phyloP scores from a whole-genome alignment of 1,140 invertebrate species.

The Parapsyche elsis region DNA sequence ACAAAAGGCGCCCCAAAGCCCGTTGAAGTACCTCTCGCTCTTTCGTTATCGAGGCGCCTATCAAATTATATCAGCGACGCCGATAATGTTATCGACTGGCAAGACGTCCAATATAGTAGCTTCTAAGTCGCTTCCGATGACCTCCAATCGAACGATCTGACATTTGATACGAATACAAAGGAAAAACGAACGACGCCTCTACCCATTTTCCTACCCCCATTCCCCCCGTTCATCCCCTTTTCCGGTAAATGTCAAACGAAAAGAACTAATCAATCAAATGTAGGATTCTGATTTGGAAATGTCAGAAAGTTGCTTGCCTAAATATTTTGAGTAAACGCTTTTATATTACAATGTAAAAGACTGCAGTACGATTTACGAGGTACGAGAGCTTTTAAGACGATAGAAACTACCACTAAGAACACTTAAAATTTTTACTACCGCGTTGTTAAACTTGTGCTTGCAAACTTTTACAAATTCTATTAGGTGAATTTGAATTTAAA shows the following conservation, averaged over 20 bases:
- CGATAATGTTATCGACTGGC: background rate
- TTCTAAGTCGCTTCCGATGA: background rate
- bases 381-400: no score
- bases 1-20: background rate
- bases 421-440: no score
- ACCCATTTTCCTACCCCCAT: background rate
- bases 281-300: background rate
- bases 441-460: no score
- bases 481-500: no score
- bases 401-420: no score
- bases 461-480: no score
- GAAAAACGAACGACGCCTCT: background rate
- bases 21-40: background rate
- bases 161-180: background rate
- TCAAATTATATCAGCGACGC: slow-evolving; percentile 8
- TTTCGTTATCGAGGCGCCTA: background rate
- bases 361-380: background rate
- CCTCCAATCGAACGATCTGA: background rate
- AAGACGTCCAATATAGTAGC: background rate
- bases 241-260: background rate
- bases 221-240: background rate
- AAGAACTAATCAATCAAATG: background rate
- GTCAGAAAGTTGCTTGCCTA: background rate
- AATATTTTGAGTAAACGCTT: background rate
- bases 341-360: background rate